These are phyloP conservation scores for Puntigrus tetrazona DNA, from an alignment of 2,113 vertebrate species.

Conservation along the genomic window DNA sequence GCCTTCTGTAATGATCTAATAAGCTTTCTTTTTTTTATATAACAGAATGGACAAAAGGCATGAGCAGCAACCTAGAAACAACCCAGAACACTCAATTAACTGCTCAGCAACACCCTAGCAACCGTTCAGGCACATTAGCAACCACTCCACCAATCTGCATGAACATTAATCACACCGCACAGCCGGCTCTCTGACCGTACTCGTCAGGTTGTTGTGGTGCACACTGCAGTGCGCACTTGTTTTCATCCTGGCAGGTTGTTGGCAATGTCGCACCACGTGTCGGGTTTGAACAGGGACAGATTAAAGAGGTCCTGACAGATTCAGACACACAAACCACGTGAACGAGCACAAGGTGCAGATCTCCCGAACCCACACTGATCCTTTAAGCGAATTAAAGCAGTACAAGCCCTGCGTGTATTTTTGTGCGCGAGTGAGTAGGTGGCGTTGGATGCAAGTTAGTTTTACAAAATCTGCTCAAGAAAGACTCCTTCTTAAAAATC, in stretches of 20 bases:
- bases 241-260: not conserved
- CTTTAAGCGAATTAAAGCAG: conserved; percentile 55
- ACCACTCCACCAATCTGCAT: not conserved
- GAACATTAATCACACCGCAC: not conserved
- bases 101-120: not conserved
- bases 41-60: not conserved
- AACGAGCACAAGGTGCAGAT: not conserved
- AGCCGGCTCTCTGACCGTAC: not conserved
- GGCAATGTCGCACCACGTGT: not conserved
- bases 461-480: not conserved
- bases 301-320: conserved; percentile 12
- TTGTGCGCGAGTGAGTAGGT: not conserved
- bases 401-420: not conserved
- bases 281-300: not conserved
- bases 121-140: not conserved
- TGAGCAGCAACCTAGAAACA: not conserved
- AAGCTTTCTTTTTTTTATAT: not conserved
- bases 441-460: not conserved
- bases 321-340: conserved; percentile 42
- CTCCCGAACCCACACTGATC: conserved; percentile 47
- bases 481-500: not conserved
- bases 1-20: not conserved
- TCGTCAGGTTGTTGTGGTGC: not conserved
- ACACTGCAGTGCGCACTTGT: not conserved
- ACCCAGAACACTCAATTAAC: not conserved